Percentiles rank a stretch among this genome's conserved stretches.
phyloP scores from a whole-genome alignment of 2,113 vertebrate genomes.

The Nettapus auritus region DNA sequence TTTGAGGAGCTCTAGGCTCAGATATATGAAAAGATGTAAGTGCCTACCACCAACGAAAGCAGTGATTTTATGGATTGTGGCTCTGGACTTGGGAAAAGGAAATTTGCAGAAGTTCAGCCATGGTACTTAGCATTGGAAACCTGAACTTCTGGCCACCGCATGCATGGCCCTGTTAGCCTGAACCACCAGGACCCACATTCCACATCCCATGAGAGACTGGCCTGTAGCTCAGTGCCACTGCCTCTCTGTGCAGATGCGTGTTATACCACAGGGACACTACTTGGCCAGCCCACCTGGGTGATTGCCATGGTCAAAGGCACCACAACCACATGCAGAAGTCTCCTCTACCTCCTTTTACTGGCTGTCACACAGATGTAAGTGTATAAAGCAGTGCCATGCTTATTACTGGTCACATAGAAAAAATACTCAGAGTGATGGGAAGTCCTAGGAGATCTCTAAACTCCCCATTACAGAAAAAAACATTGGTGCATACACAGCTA shows the following conservation, averaged over 20 bases:
- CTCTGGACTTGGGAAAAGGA: neutral
- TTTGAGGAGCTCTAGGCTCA: neutral
- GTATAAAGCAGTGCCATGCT: neutral
- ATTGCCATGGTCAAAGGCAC: neutral
- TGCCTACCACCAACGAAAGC: neutral
- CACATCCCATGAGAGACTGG: accelerated
- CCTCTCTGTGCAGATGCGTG: neutral
- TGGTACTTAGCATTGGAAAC: neutral
- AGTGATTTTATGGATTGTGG: too few species aligned
- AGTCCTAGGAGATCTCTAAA: neutral
- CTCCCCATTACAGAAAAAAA: neutral
- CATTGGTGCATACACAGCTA: neutral
- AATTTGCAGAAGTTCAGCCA: neutral
- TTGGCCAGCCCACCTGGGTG: neutral
- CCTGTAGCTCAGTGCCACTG: neutral
- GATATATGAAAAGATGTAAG: neutral
- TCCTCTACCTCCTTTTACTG: neutral
- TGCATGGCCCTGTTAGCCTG: neutral
- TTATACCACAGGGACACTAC: neutral
- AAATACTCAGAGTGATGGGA: neutral
- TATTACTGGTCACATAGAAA: neutral
- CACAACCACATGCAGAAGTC: neutral
- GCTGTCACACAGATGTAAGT: neutral
- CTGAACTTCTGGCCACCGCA: neutral
- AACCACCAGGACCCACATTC: neutral